phyloP scores from a whole-genome alignment of 2,888 invertebrate genomes.

The Quadroppia sp. region DNA sequence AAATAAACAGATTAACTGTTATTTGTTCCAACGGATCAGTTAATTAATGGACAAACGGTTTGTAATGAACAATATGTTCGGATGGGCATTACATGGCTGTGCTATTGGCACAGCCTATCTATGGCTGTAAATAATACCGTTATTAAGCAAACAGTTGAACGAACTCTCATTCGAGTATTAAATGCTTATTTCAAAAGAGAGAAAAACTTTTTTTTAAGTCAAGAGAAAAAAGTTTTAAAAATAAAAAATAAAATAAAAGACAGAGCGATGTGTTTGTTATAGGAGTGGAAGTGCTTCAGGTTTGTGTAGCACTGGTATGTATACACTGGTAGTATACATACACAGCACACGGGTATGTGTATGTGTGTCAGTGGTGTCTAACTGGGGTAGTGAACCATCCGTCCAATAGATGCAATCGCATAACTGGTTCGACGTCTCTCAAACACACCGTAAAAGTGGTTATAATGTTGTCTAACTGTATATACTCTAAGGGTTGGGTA shows the following conservation, averaged over 20 bases:
- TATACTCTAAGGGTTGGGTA: conserved; percentile 1
- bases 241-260: background rate
- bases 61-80: background rate
- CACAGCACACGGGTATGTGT: background rate
- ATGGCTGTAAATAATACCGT: background rate
- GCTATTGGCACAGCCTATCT: conserved; percentile 1
- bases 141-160: background rate
- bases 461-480: conserved; percentile 1
- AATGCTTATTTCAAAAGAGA: conserved; percentile 12
- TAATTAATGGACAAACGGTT: background rate
- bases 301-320: no score
- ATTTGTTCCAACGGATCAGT: background rate
- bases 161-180: conserved; percentile 32
- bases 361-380: conserved; percentile 18
- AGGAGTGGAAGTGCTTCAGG: background rate
- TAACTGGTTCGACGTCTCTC: background rate
- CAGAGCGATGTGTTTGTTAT: background rate
- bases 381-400: conserved; percentile 34
- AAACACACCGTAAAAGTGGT: background rate
- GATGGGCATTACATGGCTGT: background rate
- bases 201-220: background rate
- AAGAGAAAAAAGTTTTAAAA: background rate
- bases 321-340: background rate
- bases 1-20: no score
- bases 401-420: conserved; percentile 17